Evolutionary conservation across 2,797 vertebrate genomes (phyloP), one percentile per base, ranked within the genome.

Genomic region (Enteromius radiatus): DNA sequence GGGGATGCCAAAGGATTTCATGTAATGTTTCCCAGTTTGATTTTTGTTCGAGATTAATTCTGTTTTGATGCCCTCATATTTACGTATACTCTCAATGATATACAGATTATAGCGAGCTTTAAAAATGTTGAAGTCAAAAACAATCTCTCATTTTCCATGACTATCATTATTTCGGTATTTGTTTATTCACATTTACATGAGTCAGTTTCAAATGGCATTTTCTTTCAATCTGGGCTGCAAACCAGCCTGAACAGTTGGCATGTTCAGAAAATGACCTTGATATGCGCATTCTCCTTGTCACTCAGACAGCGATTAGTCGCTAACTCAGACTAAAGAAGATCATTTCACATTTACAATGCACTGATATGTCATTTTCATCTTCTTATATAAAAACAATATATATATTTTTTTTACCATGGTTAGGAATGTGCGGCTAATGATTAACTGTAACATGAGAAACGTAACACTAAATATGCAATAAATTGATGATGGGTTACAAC

Each of bases 161-260:
- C 21, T 38, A 23, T 82, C 5, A 43, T 76, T 67, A 67, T 56
- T 69, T 69, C 23, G 28, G 17, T 61, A 12, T 64, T 49, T 67
- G 23, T 75, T 83, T 38, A 36, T 36, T 63, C 73, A 47, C 61
- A 77, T 77, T 59, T 61, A 33, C 26, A 38, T 83, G 81, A 83
- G 65, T 77, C 81, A 83, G 52, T 69, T 77, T 70, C 28, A 61
- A 69, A 69, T 83, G 64, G 52, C 74, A 63, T 78, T 82, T 85
- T 73, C 80, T 64, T 64, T 85, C 80, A 85, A 82, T 82, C 84
- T 78, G 67, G 79, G 54, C 79, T 70, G 75, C 7, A 78, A 77
- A 78, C 79, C 56, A 71, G 68, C 28, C 65, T 26, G 81, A 83
- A 77, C 74, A 83, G 81, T 83, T 83, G 81, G 74, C 54, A 83